A percentile compares a stretch with the other conserved stretches of the same genome.
Conservation (phyloP, 2,797 vertebrate genomes). For the Siniperca scherzeri region DNA sequence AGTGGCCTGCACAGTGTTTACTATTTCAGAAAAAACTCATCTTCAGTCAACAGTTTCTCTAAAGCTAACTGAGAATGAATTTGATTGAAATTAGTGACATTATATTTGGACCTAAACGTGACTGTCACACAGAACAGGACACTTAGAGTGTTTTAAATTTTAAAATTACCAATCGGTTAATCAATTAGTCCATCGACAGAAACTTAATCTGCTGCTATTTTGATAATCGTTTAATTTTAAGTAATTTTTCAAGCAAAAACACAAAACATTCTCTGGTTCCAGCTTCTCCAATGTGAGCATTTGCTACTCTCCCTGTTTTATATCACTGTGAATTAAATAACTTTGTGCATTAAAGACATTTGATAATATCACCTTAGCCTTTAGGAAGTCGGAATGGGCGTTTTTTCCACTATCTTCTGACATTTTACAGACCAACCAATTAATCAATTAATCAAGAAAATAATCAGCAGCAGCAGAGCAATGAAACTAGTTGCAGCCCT, state of each 20-base stretch:
- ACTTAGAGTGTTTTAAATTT: not conserved
- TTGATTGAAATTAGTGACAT: not conserved
- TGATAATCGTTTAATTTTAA: not conserved
- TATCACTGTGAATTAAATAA: not conserved
- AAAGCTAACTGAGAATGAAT: not conserved
- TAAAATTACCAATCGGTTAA: not conserved
- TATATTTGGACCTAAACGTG: not conserved
- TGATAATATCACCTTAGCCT: not conserved
- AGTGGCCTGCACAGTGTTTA: conserved; percentile 17
- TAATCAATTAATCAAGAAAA: not conserved
- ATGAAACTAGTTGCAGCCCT: not conserved
- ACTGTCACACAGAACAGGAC: not conserved
- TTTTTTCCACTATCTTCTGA: not conserved
- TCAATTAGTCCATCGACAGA: not conserved
- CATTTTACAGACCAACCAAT: not conserved
- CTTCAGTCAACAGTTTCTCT: not conserved
- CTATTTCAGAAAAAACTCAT: conserved; percentile 25
- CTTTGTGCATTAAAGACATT: not conserved
- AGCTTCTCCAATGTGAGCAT: not conserved
- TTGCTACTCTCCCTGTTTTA: not conserved
- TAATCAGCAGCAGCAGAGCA: not conserved
- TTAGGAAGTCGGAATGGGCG: not conserved
- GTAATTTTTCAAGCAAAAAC: not conserved
- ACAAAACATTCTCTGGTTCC: not conserved
- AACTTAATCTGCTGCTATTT: not conserved